phyloP scores from a whole-genome alignment of 2,888 invertebrate species.

The Meta bourneti region DNA sequence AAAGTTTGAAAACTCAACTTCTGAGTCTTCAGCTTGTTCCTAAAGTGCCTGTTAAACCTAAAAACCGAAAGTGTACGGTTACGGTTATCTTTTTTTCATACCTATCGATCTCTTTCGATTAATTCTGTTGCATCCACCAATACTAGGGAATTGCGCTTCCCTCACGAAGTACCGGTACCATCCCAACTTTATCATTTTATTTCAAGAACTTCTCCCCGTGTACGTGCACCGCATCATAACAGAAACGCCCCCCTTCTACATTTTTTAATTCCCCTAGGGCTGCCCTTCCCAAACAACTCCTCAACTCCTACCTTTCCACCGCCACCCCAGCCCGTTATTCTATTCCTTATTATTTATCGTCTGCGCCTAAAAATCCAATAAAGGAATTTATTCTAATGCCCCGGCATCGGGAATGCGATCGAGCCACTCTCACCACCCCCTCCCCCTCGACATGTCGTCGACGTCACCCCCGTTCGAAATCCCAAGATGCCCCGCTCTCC shows the following conservation, averaged over 20 bases:
- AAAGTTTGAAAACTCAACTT: no score
- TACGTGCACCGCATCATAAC: neutral
- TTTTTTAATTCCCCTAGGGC: neutral
- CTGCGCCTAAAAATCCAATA: constrained; percentile 26
- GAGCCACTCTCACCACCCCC: neutral
- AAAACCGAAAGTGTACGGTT: no score
- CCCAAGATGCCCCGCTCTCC: neutral
- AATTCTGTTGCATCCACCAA: neutral
- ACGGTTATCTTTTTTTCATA: no score
- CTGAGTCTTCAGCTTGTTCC: no score
- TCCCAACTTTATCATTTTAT: neutral
- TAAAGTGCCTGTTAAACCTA: no score
- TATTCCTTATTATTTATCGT: neutral
- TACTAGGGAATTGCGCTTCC: neutral
- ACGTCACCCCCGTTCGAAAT: neutral
- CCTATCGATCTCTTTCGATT: neutral
- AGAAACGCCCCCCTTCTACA: neutral
- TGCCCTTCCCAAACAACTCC: neutral
- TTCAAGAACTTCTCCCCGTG: neutral
- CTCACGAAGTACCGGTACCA: neutral
- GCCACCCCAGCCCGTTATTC: neutral
- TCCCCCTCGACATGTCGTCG: neutral
- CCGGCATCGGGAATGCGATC: neutral
- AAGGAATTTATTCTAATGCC: constrained; percentile 35
- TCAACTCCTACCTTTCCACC: neutral